Evolutionary conservation across 2,888 invertebrate species (phyloP), one percentile per base, ranked within the genome.

Genomic region (Melolontha melolontha): DNA sequence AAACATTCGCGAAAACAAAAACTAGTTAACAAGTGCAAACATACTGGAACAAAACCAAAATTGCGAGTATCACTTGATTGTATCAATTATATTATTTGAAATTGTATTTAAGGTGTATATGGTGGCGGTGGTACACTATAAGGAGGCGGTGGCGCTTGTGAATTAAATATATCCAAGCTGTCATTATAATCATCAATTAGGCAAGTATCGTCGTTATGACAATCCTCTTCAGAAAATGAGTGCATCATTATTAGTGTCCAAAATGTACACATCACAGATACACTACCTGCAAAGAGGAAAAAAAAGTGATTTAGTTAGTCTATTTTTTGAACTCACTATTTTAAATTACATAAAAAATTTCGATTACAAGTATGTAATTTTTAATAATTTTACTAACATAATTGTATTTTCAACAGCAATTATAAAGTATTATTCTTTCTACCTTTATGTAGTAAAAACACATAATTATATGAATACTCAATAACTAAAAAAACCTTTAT

Each of bases 261-360:
- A 16, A 92, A 90, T 11, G 91, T 89, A 5, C 91, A 91, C 74
- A 91, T 79, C 55, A 91, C 84, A 44, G 91, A 87, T 54, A 90
- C 82, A 49, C 88, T 88, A 76, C 91, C 92, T 86, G 86, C 11
- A 69, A 64, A 65, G 52, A 5, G n/a, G n/a, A 27, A 29, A 41
- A 41, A 22, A 66, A n/a, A 65, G 47, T 16, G 2, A 14, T 6
- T 44, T 6, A 44, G 16, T 14, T n/a, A n/a, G n/a, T n/a, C n/a
- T n/a, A n/a, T n/a, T 22, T 22, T 22, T 22, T 22, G 22, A 2
- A 22, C 22, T 2, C 4, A 22, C 4, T 22, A 22, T 22, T 22
- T 22, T 22, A 22, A 22, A n/a, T n/a, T n/a, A n/a, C n/a, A n/a
- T n/a, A n/a, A n/a, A n/a, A n/a, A n/a, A n/a, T n/a, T n/a, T n/a